These are phyloP conservation scores for Hassar affinis DNA, from an alignment of 2,113 vertebrate genomes.

Conservation along the genomic window DNA sequence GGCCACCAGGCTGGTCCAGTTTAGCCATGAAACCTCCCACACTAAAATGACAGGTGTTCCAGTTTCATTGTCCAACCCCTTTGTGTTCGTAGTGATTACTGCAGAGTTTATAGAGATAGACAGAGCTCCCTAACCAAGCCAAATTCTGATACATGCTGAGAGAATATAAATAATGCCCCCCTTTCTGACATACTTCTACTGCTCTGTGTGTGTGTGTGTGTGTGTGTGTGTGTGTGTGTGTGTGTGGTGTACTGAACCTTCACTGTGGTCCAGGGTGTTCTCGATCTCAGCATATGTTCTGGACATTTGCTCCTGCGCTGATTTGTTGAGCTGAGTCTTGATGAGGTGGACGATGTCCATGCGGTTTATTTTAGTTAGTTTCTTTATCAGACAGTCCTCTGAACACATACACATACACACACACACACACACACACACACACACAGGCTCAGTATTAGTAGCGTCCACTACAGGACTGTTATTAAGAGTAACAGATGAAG, in stretches of 20 bases:
- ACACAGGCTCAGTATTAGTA: neutral
- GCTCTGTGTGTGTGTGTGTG: neutral
- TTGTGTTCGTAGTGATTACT: neutral
- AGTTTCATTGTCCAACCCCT: too few relatives aligned
- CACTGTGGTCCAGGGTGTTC: slow-evolving; percentile 90
- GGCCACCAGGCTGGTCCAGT: too few relatives aligned
- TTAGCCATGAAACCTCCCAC: too few relatives aligned
- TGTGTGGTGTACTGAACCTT: slow-evolving; percentile 72
- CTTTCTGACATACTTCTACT: neutral
- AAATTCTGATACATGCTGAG: neutral
- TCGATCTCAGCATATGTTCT: slow-evolving; percentile 87
- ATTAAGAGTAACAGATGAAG: neutral
- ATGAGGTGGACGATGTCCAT: slow-evolving; percentile 98
- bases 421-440: slow-evolving; percentile 8
- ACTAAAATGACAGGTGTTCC: too few relatives aligned
- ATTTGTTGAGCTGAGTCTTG: slow-evolving; percentile 84
- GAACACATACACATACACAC: slow-evolving; percentile 43
- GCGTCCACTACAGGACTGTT: neutral
- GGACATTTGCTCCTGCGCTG: slow-evolving; percentile 73
- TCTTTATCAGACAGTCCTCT: slow-evolving; percentile 87
- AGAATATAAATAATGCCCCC: neutral
- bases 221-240: neutral
- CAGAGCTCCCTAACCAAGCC: neutral
- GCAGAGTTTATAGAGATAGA: neutral
- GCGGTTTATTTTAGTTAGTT: slow-evolving; percentile 94